Percentiles rank a stretch among this genome's conserved stretches.
Evolutionary conservation across 2,113 vertebrate genomes (phyloP).

Genomic region (Crotalus horridus): DNA sequence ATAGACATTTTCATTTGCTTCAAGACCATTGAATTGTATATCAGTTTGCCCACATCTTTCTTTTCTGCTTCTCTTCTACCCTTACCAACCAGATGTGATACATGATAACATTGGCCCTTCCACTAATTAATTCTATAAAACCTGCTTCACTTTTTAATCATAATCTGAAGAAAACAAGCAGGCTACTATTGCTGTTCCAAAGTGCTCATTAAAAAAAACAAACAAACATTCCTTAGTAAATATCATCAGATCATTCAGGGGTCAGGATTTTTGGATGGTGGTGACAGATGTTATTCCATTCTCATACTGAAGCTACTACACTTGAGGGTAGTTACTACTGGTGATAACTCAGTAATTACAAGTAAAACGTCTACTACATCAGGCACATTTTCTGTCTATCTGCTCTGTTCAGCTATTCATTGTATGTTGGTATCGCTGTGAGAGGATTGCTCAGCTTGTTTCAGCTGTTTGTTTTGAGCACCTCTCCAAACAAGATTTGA

Average conservation of each 20-base stretch:
- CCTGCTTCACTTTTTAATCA: slow-evolving; percentile 59
- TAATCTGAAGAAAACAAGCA: slow-evolving; percentile 49
- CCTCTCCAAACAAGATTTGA: neutral
- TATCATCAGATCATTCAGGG: neutral
- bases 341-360: neutral
- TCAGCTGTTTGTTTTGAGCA: neutral
- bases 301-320: too few relatives aligned
- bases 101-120: slow-evolving; percentile 65
- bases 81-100: slow-evolving; percentile 55
- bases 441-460: neutral
- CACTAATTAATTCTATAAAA: slow-evolving; percentile 65
- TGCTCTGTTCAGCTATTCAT: neutral
- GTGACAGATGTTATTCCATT: too few relatives aligned
- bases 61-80: neutral
- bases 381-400: neutral
- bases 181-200: neutral
- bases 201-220: slow-evolving; percentile 7
- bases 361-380: neutral
- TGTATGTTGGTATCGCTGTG: neutral
- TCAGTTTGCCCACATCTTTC: neutral
- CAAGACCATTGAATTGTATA: neutral
- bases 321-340: neutral
- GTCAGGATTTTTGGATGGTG: neutral
- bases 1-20: neutral
- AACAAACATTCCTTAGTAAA: neutral